A percentile compares a stretch with the other conserved stretches of the same genome.
Evolutionary conservation across 2,888 invertebrate species (phyloP).

Genomic region (Andrena hattorfiana): DNA sequence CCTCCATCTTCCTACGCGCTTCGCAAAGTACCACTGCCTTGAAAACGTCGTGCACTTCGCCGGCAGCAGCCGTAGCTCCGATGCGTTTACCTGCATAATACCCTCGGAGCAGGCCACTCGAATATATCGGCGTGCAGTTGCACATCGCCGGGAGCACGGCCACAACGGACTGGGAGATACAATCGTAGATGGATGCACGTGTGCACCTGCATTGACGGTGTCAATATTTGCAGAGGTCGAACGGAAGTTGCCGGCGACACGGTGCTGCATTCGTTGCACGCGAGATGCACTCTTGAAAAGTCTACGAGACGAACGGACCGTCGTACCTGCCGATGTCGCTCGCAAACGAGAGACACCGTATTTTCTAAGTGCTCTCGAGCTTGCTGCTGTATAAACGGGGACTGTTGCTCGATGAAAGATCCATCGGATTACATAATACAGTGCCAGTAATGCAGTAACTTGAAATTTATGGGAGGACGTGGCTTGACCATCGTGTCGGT

Average conservation of each 20-base stretch:
- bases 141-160: slow-evolving; percentile 14
- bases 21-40: neutral
- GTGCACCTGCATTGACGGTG: slow-evolving; percentile 44
- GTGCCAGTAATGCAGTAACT: slow-evolving; percentile 5
- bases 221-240: slow-evolving; percentile 57
- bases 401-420: neutral
- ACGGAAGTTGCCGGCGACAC: slow-evolving; percentile 48
- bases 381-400: neutral
- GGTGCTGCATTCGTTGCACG: slow-evolving; percentile 38
- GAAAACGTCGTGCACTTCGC: neutral
- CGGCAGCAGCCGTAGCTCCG: neutral
- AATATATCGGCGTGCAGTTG: slow-evolving; percentile 9
- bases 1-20: too few relatives aligned
- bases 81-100: slow-evolving; percentile 17
- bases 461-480: neutral
- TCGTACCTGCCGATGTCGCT: slow-evolving; percentile 13
- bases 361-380: neutral
- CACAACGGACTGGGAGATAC: slow-evolving; percentile 9
- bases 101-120: slow-evolving; percentile 14
- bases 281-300: slow-evolving; percentile 44
- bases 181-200: slow-evolving; percentile 28
- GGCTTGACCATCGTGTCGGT: neutral
- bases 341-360: neutral
- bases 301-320: slow-evolving; percentile 1
- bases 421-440: slow-evolving; percentile 6